These are phyloP conservation scores for Enteromius thamalakanensis DNA, from an alignment of 2,797 vertebrate species.

Conservation along the genomic window DNA sequence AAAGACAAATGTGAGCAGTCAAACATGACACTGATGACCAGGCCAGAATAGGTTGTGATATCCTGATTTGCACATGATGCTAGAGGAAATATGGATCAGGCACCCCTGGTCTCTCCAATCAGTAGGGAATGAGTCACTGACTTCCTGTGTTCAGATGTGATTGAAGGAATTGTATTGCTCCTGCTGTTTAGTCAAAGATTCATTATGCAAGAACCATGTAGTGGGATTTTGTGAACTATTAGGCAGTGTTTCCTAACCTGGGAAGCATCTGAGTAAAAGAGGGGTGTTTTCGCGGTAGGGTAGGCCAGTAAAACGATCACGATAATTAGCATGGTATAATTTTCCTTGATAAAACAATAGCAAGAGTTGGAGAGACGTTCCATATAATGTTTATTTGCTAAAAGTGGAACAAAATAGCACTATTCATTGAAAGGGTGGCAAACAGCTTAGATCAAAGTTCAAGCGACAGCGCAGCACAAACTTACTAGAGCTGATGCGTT, in stretches of 20 bases:
- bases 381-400: background rate
- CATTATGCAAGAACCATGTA: background rate
- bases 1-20: conserved; percentile 2
- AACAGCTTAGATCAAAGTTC: background rate
- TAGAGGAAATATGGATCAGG: conserved; percentile 36
- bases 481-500: background rate
- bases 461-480: background rate
- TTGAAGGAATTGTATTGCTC: background rate
- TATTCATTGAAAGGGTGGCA: background rate
- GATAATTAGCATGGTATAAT: background rate
- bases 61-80: conserved; percentile 27
- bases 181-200: conserved; percentile 7
- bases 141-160: conserved; percentile 22
- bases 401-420: background rate
- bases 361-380: background rate
- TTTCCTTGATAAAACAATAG: background rate
- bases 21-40: conserved; percentile 22
- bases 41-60: conserved; percentile 30
- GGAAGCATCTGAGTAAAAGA: too few relatives aligned
- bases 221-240: background rate
- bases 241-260: background rate
- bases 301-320: background rate
- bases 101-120: conserved; percentile 35
- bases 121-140: conserved; percentile 58
- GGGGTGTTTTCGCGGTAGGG: too few relatives aligned